Base-by-base conservation (phyloP, 2,113 vertebrate genomes). In the Oryzias melastigma region DNA sequence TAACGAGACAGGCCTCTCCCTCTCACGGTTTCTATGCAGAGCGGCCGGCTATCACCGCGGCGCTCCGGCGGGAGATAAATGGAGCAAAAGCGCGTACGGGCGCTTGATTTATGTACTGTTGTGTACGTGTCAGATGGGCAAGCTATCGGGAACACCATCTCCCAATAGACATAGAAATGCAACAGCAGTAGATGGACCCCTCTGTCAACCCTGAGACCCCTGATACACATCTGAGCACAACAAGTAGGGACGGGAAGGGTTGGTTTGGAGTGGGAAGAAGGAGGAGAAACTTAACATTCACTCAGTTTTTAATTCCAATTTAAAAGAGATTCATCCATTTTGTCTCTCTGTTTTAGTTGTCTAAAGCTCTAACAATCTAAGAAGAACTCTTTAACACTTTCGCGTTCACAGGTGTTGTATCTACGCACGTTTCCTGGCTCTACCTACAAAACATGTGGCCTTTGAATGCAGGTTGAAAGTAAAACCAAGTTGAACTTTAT, bases 71-170 rank as follows among this genome's bases (percentile, higher is more conserved):
- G 80, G 85, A 90, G 87, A 91, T 91, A 88, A 91, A 86, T 78
- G 71, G 68, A 74, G 58, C 14, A 58, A 69, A 75, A 43, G 75
- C 27, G 61, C 18, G 69, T 58, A 68, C 72, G 80, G 78, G 81
- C 80, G 83, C 49, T 89, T 91, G 91, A 93, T 93, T 92, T 92
- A 93, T 91, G 90, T 89, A 82, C 87, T 77, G 83, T 86, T 91
- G 87, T 90, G 87, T 88, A 73, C 65, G 52, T 90, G 88, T 90
- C 89, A 91, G 71, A 49, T 66, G 60, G 79, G 72, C 44, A 27
- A 55, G 74, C 81, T 92, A 92, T 92, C 91, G 22, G 63, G 79
- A 90, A 77, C 83, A 90, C 82, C 79, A 93, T 92, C 91, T 91
- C 77, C 85, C 90, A 77, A 62, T 86, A 89, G 85, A 92, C 85